Conservation (phyloP, 2,113 vertebrate species). For the Catharus minimus region DNA sequence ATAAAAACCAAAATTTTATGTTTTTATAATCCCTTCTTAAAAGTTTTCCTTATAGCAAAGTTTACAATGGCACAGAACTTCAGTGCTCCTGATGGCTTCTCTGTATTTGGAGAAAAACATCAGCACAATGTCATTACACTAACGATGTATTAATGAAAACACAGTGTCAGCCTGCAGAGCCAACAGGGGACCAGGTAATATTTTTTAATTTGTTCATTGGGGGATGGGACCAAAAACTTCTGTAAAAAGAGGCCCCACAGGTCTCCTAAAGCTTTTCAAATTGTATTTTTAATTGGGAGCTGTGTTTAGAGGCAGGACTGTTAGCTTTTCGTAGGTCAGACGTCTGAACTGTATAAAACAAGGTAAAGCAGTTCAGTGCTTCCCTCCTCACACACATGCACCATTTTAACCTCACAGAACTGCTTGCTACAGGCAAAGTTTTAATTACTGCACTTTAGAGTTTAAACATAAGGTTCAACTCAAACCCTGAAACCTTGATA, state of each 20-base stretch:
- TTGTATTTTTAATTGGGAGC: slow-evolving; percentile 80
- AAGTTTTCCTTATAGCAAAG: slow-evolving; percentile 3
- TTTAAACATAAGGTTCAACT: slow-evolving; percentile 67
- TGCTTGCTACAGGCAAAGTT: slow-evolving; percentile 73
- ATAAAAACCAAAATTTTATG: neutral
- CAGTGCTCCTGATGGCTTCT: neutral
- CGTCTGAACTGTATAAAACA: slow-evolving; percentile 63
- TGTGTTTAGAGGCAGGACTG: slow-evolving; percentile 67
- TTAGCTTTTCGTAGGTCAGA: slow-evolving; percentile 69
- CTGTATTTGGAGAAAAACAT: slow-evolving; percentile 48
- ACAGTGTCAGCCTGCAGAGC: slow-evolving; percentile 67
- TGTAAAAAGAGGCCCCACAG: slow-evolving; percentile 73
- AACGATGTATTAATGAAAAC: slow-evolving; percentile 80
- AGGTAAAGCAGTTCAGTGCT: slow-evolving; percentile 62
- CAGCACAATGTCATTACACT: slow-evolving; percentile 66
- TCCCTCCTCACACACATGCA: slow-evolving; percentile 13
- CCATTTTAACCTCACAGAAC: slow-evolving; percentile 71
- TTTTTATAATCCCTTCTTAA: neutral
- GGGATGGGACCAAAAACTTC: slow-evolving; percentile 71
- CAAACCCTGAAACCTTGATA: slow-evolving; percentile 51
- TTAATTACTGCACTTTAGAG: slow-evolving; percentile 70
- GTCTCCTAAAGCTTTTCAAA: slow-evolving; percentile 80
- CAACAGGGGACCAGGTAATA: slow-evolving; percentile 75
- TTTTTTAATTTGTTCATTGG: slow-evolving; percentile 81
- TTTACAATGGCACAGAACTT: neutral